Percentiles rank a stretch among this genome's conserved stretches.
Conservation (phyloP, 1,140 invertebrate species). For the Drosophila sechellia region DNA sequence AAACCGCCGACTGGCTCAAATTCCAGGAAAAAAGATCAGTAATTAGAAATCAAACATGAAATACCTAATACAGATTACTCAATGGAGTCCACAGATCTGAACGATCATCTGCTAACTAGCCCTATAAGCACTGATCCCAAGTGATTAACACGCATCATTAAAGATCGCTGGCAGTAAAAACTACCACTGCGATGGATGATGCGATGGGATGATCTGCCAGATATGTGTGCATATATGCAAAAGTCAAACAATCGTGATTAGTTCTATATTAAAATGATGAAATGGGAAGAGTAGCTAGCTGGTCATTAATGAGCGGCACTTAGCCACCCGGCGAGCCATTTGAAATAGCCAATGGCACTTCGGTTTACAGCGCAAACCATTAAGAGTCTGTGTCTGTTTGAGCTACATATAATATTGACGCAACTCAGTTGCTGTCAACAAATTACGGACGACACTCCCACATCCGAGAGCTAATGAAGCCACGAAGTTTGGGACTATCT, state of each 20-base stretch:
- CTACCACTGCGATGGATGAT: not conserved
- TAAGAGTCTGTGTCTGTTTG: slow-evolving; percentile 19
- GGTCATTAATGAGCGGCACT: slow-evolving; percentile 27
- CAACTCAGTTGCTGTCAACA: slow-evolving; percentile 43
- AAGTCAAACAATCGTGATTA: slow-evolving; percentile 16
- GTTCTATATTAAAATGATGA: not conserved
- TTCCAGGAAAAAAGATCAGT: not conserved
- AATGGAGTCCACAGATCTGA: not conserved
- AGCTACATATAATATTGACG: slow-evolving; percentile 47
- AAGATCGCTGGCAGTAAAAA: not conserved
- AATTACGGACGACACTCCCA: slow-evolving; percentile 29
- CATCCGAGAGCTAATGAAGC: slow-evolving; percentile 8
- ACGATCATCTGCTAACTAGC: not conserved
- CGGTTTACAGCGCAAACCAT: slow-evolving; percentile 14
- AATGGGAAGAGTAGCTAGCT: not conserved
- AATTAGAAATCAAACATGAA: not conserved
- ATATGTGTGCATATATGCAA: not conserved
- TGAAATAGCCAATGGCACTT: slow-evolving; percentile 1
- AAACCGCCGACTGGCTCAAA: slow-evolving; percentile 4
- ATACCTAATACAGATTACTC: not conserved
- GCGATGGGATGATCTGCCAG: not conserved
- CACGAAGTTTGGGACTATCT: slow-evolving; percentile 28
- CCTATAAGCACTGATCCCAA: too few relatives aligned
- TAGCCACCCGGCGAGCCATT: slow-evolving; percentile 2
- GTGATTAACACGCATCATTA: not conserved